These are phyloP conservation scores for Trialeurodes vaporariorum DNA, from an alignment of 1,140 invertebrate species.

Conservation along the genomic window DNA sequence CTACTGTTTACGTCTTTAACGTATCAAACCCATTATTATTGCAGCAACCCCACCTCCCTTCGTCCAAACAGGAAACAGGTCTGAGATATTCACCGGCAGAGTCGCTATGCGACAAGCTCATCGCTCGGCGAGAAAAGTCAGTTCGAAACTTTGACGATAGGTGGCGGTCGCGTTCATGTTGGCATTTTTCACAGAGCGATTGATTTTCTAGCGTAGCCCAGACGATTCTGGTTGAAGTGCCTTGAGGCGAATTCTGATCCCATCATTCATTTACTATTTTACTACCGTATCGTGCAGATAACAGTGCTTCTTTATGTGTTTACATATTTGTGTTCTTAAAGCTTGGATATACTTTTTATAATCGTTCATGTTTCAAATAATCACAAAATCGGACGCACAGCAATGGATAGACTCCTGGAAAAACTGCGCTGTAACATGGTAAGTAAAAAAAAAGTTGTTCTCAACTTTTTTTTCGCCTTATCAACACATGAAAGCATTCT, in stretches of 20 bases:
- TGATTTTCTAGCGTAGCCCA: neutral
- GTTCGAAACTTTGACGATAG: neutral
- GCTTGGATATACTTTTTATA: too few species aligned
- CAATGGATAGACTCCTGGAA: constrained; percentile 14
- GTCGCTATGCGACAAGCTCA: too few species aligned
- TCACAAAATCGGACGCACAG: neutral
- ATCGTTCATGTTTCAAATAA: neutral
- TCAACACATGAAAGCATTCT: too few species aligned
- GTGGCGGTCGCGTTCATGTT: neutral
- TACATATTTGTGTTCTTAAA: too few species aligned
- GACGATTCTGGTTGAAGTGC: neutral
- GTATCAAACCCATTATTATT: too few species aligned
- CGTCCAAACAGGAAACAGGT: too few species aligned
- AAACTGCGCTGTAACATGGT: constrained; percentile 16
- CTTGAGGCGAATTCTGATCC: neutral
- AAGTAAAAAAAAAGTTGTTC: constrained; percentile 1
- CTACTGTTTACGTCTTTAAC: too few species aligned
- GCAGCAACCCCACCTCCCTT: too few species aligned
- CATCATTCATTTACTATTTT: neutral
- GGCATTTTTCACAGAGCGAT: neutral
- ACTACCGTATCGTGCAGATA: too few species aligned
- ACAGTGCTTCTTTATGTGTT: too few species aligned
- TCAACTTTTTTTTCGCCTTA: neutral
- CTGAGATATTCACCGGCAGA: too few species aligned
- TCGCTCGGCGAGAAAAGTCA: too few species aligned